Base-by-base conservation (phyloP, 1,140 invertebrate species). In the Bombus affinis region DNA sequence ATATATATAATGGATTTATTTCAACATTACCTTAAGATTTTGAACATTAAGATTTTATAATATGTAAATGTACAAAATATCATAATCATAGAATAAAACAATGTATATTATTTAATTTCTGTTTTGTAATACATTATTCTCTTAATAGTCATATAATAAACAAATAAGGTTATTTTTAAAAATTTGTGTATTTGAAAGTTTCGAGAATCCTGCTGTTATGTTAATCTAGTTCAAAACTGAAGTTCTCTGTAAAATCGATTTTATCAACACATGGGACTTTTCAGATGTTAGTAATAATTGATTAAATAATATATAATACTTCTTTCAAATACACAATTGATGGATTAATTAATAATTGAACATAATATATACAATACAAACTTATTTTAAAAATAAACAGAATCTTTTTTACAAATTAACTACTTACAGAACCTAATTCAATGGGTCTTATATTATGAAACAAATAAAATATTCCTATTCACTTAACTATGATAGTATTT, bases 51-150 rank as follows among this genome's bases (percentile, higher is more conserved):
- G 90, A 94, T 89, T 86, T 91, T 87, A 78, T 94, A 93, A 93
- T 87, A 92, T 91, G 88, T 92, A 92, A 89, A 94, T 90, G 88
- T 92, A 94, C 88, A 94, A 94, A 94, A 88, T 93, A 92, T 92
- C 89, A 93, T 90, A 93, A 93, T 90, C 84, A 89, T 92, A 93
- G 88, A 92, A 90, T 93, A 93, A 93, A 91, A 91, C 85, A 90
- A 92, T 89, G 81, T 86, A 74, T 85, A 74, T 92, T 85, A 73
- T 82, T 87, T 92, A 91, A 90, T 80, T 89, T 85, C 91, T 83
- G 90, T 86, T 89, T 90, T 53, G 53, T 87, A 83, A 86, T 87
- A 89, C 68, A 75, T 84, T 92, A 87, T 90, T 80, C 83, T 77
- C 88, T 90, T 88, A 91, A 92, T 91, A 89, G 91, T 90, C 81